Base-by-base conservation (phyloP, 2,888 invertebrate genomes). In the Cerceris ruficornis region DNA sequence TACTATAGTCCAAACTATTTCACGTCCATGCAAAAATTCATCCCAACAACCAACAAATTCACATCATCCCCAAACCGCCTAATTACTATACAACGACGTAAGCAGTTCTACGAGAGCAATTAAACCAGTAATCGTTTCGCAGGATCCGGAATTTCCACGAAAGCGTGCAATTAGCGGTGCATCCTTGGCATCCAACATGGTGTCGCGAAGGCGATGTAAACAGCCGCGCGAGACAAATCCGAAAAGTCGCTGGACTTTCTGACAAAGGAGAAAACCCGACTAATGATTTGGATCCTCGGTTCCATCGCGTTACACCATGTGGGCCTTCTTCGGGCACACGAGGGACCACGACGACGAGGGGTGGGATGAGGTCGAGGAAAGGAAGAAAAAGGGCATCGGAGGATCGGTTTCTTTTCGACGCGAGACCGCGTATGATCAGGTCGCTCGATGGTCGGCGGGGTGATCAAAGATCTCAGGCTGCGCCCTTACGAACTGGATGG, bases 381-480 rank as follows among this genome's bases (percentile, higher is more conserved):
- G 78, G 54, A 57, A 67, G 70, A 54, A 43, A 64, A 60, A 54
- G 59, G 57, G 66, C 55, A 64, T 54, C 13, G 54, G 67, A 50
- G 75, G 81, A 88, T 87, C 87, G 82, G 84, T 87, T 87, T 88
- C 86, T 82, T 84, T 85, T 83, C 82, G 82, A 83, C 80, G 77
- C 80, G 80, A 79, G 81, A 77, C 78, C 81, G 82, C 86, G 84
- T 89, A 90, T 88, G 90, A 90, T 90, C 90, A 85, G 88, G 87
- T 88, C 88, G 87, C 86, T 85, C 83, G 81, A 82, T 76, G 85
- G 86, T 85, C 89, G 89, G 90, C 88, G 87, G 87, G 87, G 81
- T 84, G 89, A 91, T 91, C 91, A 91, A 90, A 90, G 91, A 90
- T 89, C 79, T 77, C 77, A 72, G 54, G 68, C 72, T 83, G 78